Percentiles rank a stretch among this genome's conserved stretches.
phyloP scores from a whole-genome alignment of 2,797 vertebrate genomes.

The Falco rusticolus region DNA sequence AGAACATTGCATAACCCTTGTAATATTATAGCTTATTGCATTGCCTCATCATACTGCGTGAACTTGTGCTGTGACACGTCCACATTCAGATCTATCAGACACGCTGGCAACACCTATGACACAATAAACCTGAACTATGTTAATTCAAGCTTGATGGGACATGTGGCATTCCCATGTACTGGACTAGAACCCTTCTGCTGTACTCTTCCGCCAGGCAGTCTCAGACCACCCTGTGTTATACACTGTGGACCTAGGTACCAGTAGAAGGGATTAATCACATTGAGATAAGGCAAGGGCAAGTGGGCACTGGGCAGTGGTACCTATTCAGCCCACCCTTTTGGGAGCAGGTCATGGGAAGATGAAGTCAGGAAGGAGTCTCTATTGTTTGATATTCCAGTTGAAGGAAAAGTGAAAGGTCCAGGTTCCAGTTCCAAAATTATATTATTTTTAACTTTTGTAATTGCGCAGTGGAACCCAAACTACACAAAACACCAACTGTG shows the following conservation, averaged over 20 bases:
- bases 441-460: not conserved
- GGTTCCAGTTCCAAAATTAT: not conserved
- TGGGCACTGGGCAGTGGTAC: not conserved
- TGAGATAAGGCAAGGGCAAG: not conserved
- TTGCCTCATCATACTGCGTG: not conserved
- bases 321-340: not conserved
- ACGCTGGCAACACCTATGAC: conserved; percentile 50
- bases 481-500: not conserved
- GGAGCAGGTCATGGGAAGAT: not conserved
- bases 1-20: conserved; percentile 35
- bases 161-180: not conserved
- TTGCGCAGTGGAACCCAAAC: not conserved
- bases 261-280: not conserved
- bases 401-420: not conserved
- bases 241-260: accelerated
- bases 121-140: conserved; percentile 39
- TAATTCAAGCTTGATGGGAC: conserved; percentile 46
- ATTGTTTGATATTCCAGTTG: not conserved
- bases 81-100: conserved; percentile 57
- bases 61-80: conserved; percentile 65
- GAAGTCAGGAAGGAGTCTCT: not conserved
- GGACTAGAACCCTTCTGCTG: not conserved
- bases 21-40: conserved; percentile 37
- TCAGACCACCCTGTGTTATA: not conserved
- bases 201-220: not conserved